These are phyloP conservation scores for Uria aalge DNA, from an alignment of 2,113 vertebrate species.

Conservation along the genomic window DNA sequence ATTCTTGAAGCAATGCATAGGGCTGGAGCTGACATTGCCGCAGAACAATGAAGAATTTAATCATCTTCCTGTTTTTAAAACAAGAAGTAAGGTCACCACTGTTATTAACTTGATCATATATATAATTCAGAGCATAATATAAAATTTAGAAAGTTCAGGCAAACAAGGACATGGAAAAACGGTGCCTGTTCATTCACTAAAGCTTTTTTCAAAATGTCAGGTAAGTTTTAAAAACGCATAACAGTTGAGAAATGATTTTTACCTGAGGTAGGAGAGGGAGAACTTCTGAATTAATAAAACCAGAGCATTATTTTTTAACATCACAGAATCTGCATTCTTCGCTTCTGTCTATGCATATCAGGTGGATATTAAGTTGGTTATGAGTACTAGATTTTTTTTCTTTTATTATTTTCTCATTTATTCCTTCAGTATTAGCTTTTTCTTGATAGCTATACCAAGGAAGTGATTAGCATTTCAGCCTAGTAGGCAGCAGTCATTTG, in stretches of 20 bases:
- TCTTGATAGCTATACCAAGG: not conserved
- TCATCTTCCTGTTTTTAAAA: not conserved
- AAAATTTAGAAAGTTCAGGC: conserved; percentile 7
- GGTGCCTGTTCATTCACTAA: not conserved
- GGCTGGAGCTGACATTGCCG: not conserved
- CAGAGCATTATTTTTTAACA: not conserved
- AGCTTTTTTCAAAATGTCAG: not conserved
- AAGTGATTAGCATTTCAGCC: not conserved
- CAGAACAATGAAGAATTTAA: not conserved
- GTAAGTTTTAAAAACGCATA: not conserved
- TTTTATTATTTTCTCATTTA: not conserved
- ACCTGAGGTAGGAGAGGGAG: not conserved
- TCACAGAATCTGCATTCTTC: not conserved
- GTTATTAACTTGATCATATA: conserved; percentile 6
- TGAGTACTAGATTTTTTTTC: not conserved
- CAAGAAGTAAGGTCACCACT: not conserved
- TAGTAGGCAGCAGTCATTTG: not conserved
- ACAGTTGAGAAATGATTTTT: not conserved
- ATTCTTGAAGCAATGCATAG: not conserved
- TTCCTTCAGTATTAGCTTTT: not conserved
- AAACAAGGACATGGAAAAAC: not conserved
- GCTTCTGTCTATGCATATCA: not conserved
- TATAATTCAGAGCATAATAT: conserved; percentile 13
- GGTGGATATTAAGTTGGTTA: not conserved
- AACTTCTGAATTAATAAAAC: not conserved